Evolutionary conservation across 1,140 invertebrate species (phyloP).

Genomic region (Bombus fervidus): DNA sequence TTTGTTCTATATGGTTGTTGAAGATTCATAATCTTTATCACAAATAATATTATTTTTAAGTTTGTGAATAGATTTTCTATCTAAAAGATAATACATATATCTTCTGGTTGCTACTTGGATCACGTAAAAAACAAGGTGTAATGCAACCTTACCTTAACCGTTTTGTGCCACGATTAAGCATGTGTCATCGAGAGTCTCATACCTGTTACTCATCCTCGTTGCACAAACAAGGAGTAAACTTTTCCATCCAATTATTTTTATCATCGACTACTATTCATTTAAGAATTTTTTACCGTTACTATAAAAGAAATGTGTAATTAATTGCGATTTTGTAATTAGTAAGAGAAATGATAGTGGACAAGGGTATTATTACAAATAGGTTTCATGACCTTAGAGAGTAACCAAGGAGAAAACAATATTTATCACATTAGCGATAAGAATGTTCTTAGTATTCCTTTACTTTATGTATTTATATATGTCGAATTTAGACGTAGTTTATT

Average conservation of each 20-base stretch:
- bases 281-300: not conserved
- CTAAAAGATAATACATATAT: not conserved
- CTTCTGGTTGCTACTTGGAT: not conserved
- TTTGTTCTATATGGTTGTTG: not conserved
- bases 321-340: not conserved
- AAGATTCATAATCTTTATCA: not conserved
- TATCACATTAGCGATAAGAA: constrained; percentile 28
- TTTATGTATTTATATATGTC: constrained; percentile 36
- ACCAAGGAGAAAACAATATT: constrained; percentile 48
- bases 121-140: not conserved
- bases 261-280: not conserved
- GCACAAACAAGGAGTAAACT: constrained; percentile 47
- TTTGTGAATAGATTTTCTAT: not conserved
- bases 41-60: not conserved
- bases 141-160: constrained; percentile 1
- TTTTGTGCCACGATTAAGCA: constrained; percentile 9
- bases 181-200: constrained; percentile 53
- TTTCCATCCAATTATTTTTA: constrained; percentile 19
- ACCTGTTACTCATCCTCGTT: constrained; percentile 56
- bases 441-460: constrained; percentile 3
- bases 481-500: not conserved
- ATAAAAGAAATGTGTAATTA: not conserved
- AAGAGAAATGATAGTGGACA: not conserved
- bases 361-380: not conserved
- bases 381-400: constrained; percentile 24